Base-by-base conservation (phyloP, 2,888 invertebrate genomes). In the Julus scandinavius region DNA sequence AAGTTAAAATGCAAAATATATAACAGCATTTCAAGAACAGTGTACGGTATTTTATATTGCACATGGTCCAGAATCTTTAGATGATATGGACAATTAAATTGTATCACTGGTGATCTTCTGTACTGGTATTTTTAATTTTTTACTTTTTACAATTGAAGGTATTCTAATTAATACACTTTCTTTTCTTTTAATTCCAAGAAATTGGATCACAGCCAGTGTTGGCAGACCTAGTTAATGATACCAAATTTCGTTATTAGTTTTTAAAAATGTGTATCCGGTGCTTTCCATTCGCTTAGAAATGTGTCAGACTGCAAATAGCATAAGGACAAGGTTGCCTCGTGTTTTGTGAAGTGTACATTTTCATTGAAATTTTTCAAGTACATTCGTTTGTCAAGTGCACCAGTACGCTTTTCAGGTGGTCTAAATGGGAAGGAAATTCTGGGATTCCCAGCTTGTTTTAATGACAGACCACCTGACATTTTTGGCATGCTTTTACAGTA, bases 361-460 rank as follows among this genome's bases (percentile, higher is more conserved):
- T 45, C 41, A n/a, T 45, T 45, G 41, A 45, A 45, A 11, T 29
- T 5, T 29, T 63, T 72, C 72, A 72, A 72, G 72, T 72, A 72
- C 72, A 29, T 20, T 63, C 63, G 63, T 20, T 11, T 29, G 9
- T 20, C 29, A 72, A 11, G 15, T 58, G 58, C 54, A 54, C 13
- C 15, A 4, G 13, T 63, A 63, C 17, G 63, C 63, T 6, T n/a
- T 63, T 63, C 3, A 20, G 20, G 72, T 7, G 72, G 29, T 7
- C 2, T 20, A 11, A 29, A 20, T 20, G 20, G 72, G 72, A 9
- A 9, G 11, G 11, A 3, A 72, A 29, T 72, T 72, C 72, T 72
- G 72, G 72, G 72, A 72, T 72, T 72, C 72, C 72, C 72, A 9
- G 29, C 72, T 72, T 9, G 11, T 72, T 72, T 72, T 72, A 72